Evolutionary conservation across 2,888 invertebrate species (phyloP).

Genomic region (Pachycephus smyrnensis): DNA sequence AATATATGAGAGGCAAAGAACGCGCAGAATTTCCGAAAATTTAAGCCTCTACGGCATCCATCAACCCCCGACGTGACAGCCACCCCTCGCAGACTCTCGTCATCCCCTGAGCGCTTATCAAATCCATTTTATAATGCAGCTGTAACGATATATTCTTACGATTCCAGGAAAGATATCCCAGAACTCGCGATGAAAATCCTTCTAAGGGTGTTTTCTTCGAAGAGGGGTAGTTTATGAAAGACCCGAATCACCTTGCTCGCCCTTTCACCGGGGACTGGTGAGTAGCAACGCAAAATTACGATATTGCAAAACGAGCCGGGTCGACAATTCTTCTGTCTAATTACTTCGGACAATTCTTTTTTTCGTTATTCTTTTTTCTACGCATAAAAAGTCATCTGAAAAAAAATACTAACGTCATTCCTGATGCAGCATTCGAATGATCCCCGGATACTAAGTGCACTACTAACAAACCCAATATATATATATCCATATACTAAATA

Average conservation of each 20-base stretch:
- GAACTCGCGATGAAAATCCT: not conserved
- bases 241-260: not conserved
- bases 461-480: too few species aligned
- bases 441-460: not conserved
- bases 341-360: not conserved
- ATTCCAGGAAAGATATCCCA: not conserved
- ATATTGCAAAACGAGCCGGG: not conserved
- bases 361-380: not conserved
- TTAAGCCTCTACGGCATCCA: constrained; percentile 47
- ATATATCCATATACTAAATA: too few species aligned
- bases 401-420: not conserved
- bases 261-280: fast-evolving
- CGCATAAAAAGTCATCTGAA: not conserved
- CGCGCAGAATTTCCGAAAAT: constrained; percentile 43
- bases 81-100: constrained; percentile 13
- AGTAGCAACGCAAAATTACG: not conserved
- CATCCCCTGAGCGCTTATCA: not conserved
- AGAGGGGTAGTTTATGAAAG: not conserved
- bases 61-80: constrained; percentile 40
- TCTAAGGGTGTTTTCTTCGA: not conserved
- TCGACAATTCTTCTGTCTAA: not conserved
- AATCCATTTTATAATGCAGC: not conserved
- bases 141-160: not conserved
- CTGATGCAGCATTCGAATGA: not conserved
- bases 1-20: constrained; percentile 30